phyloP scores from a whole-genome alignment of 2,797 vertebrate genomes.

The Glossophaga mutica region DNA sequence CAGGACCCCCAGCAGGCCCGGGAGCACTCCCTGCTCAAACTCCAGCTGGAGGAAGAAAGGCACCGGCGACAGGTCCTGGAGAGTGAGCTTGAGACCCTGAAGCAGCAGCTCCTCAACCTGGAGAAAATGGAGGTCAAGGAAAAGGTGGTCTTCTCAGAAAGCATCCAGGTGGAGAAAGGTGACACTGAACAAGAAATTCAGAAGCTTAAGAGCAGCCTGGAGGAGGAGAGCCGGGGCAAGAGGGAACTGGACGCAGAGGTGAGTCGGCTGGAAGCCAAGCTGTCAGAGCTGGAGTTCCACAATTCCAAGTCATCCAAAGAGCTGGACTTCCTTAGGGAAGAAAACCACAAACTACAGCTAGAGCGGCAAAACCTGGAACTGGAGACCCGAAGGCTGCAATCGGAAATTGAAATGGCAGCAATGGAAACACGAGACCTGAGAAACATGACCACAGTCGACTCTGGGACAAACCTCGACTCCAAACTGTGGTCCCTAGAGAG shows the following conservation, averaged over 20 bases:
- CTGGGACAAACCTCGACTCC: conserved; percentile 88
- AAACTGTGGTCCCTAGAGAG: conserved; percentile 90
- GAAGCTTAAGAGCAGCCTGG: conserved; percentile 89
- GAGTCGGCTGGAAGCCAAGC: conserved; percentile 83
- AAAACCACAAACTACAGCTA: conserved; percentile 91
- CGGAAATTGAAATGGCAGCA: conserved; percentile 93
- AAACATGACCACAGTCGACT: conserved; percentile 81
- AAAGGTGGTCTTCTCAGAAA: conserved; percentile 95
- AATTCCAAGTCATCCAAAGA: conserved; percentile 96
- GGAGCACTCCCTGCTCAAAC: conserved; percentile 91
- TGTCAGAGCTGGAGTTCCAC: conserved; percentile 93
- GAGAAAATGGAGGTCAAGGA: conserved; percentile 94
- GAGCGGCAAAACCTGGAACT: conserved; percentile 94
- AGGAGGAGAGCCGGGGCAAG: conserved; percentile 90
- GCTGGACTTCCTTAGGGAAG: conserved; percentile 92
- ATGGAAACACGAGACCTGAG: conserved; percentile 91
- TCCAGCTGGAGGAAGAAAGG: conserved; percentile 94
- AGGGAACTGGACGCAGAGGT: conserved; percentile 90
- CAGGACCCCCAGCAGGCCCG: conserved; percentile 97
- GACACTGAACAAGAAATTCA: conserved; percentile 93
- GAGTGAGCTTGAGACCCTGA: conserved; percentile 88
- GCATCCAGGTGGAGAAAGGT: conserved; percentile 93
- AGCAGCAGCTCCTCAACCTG: conserved; percentile 87
- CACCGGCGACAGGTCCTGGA: conserved; percentile 91
- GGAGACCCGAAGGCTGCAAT: conserved; percentile 91